Base-by-base conservation (phyloP, 2,797 vertebrate species). In the Sus cebifrons region DNA sequence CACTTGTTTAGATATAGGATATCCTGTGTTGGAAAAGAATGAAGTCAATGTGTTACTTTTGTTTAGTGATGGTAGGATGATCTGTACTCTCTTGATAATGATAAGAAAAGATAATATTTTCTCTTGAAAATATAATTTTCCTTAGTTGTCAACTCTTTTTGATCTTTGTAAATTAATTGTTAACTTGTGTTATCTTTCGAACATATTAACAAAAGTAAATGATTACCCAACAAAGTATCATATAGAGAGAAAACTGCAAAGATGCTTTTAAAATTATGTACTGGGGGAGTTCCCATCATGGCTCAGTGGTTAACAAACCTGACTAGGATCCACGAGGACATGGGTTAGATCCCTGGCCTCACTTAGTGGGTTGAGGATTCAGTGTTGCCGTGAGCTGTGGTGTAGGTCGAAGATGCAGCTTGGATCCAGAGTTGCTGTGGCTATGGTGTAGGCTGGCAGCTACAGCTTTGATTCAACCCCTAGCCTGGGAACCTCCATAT, bases 1-100 rank as follows among this genome's bases (percentile, higher is more conserved):
- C 62, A 44, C 11, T 87, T 91, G 13, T 91, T 92, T 90, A 86
- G 32, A 62, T 58, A 94, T 3, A 87, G 10, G 13, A 71, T 40
- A 70, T 90, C 4, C 77, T 94, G 1, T 87, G 40, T 64, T 81
- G 27, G 27, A 86, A 64, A 93, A 84, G 49, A 71, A 89, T 29
- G 56, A 85, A 60, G 56, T 77, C 62, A 49, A 14, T 36, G 27
- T 29, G 9, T 77, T 75, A 86, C 68, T 67, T 82, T 93, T 90
- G 18, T 27, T 21, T 74, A 25, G 2, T 68, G 44, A 60, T 17
- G 23, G 16, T 85, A 54, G 4, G 13, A 27, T 71, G 17, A 86
- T 49, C 36, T 81, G 44, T 49, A 49, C 44, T 49, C 44, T 49
- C 44, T 29, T 54, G 82, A 83, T 21, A 91, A 52, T 73, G 54